phyloP scores from a whole-genome alignment of 2,888 invertebrate species.

The Drosophila maculinotata region DNA sequence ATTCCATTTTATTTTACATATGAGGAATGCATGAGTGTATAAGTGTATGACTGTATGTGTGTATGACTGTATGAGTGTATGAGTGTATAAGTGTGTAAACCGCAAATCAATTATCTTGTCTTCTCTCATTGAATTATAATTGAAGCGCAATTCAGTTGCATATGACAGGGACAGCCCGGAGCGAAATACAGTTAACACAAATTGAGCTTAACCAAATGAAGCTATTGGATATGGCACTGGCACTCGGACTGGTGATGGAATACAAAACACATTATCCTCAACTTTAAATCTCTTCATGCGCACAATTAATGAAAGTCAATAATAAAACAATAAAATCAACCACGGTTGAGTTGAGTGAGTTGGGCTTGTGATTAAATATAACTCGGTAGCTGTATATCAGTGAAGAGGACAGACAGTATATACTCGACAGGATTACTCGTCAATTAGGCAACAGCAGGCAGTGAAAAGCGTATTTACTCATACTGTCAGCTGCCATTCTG shows the following conservation, averaged over 20 bases:
- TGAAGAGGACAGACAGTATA: not conserved
- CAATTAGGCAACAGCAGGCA: slow-evolving; percentile 21
- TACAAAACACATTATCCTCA: slow-evolving; percentile 12
- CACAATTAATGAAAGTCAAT: slow-evolving; percentile 31
- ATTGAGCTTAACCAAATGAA: slow-evolving; percentile 65
- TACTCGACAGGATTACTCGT: slow-evolving; percentile 25
- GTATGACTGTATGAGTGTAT: slow-evolving; percentile 26
- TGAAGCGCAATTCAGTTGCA: slow-evolving; percentile 58
- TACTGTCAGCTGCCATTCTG: not conserved
- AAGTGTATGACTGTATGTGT: slow-evolving; percentile 7
- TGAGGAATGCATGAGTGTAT: slow-evolving; percentile 27
- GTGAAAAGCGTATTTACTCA: slow-evolving; percentile 7
- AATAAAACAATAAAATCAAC: slow-evolving; percentile 26
- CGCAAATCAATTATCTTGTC: slow-evolving; percentile 67
- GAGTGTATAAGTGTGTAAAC: slow-evolving; percentile 38
- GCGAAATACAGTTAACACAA: slow-evolving; percentile 30
- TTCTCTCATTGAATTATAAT: slow-evolving; percentile 67
- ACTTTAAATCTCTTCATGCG: slow-evolving; percentile 39
- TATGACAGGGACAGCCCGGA: slow-evolving; percentile 24
- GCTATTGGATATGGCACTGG: slow-evolving; percentile 15
- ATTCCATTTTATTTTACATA: slow-evolving; percentile 12
- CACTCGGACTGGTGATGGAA: slow-evolving; percentile 3
- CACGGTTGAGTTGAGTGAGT: slow-evolving; percentile 2
- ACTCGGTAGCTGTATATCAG: slow-evolving; percentile 13
- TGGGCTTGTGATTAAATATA: slow-evolving; percentile 13